These are phyloP conservation scores for Cyanistes caeruleus DNA, from an alignment of 2,113 vertebrate genomes.

Conservation along the genomic window DNA sequence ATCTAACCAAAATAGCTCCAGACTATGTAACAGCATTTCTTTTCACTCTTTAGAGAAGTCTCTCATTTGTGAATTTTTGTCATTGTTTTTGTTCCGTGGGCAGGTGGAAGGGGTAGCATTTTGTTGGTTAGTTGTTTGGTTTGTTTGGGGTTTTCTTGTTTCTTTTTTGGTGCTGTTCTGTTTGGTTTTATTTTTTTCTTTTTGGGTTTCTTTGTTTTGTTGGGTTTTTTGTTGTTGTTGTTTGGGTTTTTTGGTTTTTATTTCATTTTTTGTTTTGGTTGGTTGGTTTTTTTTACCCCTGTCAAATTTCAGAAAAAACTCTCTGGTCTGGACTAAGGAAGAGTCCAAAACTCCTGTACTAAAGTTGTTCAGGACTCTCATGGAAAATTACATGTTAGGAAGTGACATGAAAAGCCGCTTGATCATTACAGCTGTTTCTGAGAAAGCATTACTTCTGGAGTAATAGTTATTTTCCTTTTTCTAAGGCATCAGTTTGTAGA, in stretches of 20 bases:
- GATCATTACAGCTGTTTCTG: neutral
- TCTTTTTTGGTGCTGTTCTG: neutral
- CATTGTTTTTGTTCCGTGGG: neutral
- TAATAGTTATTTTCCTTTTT: slow-evolving; percentile 31
- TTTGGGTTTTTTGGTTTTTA: neutral
- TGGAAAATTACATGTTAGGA: neutral
- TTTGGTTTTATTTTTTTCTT: neutral
- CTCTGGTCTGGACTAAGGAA: neutral
- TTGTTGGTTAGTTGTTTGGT: neutral
- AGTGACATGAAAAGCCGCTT: neutral
- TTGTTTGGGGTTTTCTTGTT: neutral
- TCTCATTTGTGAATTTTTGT: neutral
- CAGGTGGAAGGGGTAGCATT: no score
- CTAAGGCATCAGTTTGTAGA: slow-evolving; percentile 98
- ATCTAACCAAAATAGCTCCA: neutral
- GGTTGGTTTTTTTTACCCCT: neutral
- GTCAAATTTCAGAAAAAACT: neutral
- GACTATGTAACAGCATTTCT: neutral
- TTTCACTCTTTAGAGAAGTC: neutral
- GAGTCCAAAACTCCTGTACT: neutral
- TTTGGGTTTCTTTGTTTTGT: neutral
- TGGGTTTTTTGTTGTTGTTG: neutral
- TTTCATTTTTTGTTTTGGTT: neutral
- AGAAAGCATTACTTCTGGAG: neutral
- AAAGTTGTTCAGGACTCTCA: neutral